phyloP scores from a whole-genome alignment of 2,797 vertebrate genomes.

The Acridotheres tristis region DNA sequence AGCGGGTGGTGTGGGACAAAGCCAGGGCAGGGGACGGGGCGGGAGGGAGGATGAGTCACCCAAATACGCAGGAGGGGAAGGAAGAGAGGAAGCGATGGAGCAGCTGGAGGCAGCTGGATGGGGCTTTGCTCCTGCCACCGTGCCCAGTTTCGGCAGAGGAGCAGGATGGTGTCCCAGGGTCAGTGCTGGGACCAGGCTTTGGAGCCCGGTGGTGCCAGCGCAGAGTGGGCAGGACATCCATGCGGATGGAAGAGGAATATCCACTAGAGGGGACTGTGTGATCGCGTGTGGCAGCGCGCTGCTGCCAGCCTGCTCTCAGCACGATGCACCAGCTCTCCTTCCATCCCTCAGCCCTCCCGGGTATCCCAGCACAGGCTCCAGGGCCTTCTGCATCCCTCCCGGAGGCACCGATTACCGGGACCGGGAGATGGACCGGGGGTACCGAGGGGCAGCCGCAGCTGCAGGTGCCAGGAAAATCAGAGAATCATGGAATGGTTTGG shows the following conservation, averaged over 20 bases:
- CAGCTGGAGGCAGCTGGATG: neutral
- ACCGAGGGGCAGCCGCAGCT: neutral
- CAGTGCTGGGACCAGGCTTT: neutral
- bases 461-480: fast-evolving
- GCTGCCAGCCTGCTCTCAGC: neutral
- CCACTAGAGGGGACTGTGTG: slow-evolving; percentile 68
- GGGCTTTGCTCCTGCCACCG: neutral
- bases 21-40: neutral
- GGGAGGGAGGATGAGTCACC: neutral
- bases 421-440: fast-evolving
- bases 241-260: neutral
- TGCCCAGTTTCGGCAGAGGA: fast-evolving
- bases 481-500: neutral
- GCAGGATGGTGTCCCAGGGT: neutral
- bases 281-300: neutral
- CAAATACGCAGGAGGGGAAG: neutral
- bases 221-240: too few relatives aligned
- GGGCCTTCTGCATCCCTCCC: fast-evolving
- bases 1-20: neutral
- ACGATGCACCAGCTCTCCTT: neutral
- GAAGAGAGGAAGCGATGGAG: neutral
- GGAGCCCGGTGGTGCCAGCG: neutral
- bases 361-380: neutral
- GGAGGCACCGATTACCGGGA: neutral
- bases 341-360: neutral